phyloP scores from a whole-genome alignment of 2,113 vertebrate genomes.

The Tyrannus savana region DNA sequence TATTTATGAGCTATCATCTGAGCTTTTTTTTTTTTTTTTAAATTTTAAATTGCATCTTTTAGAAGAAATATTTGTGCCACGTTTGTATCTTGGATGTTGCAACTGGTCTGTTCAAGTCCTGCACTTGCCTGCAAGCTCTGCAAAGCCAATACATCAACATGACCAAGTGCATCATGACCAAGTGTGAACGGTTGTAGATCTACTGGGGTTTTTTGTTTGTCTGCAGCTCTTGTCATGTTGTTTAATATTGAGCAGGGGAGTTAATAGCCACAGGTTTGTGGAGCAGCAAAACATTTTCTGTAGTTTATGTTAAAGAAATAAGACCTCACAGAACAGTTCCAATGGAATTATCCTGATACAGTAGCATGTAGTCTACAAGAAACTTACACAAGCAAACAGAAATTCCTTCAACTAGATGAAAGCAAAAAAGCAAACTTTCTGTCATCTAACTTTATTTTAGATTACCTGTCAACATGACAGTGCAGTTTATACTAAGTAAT shows the following conservation, averaged over 20 bases:
- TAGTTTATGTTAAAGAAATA: background rate
- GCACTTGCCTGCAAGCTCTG: too few relatives aligned
- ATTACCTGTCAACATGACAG: background rate
- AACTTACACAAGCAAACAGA: background rate
- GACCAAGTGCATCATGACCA: background rate
- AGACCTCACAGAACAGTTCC: background rate
- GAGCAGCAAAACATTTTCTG: background rate
- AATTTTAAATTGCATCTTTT: background rate
- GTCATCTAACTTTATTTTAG: background rate
- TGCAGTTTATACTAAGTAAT: background rate
- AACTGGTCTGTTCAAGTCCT: background rate
- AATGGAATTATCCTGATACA: background rate
- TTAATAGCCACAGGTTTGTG: background rate
- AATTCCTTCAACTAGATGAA: background rate
- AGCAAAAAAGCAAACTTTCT: background rate
- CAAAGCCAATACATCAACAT: too few relatives aligned
- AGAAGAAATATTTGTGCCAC: background rate
- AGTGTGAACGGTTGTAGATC: background rate
- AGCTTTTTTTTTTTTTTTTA: background rate
- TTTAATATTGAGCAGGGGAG: background rate
- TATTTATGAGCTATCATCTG: background rate
- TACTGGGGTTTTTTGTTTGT: background rate
- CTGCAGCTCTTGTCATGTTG: background rate
- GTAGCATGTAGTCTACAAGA: rapidly evolving
- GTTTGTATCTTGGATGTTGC: background rate